Base-by-base conservation (phyloP, 2,888 invertebrate species). In the Tachina grossa region DNA sequence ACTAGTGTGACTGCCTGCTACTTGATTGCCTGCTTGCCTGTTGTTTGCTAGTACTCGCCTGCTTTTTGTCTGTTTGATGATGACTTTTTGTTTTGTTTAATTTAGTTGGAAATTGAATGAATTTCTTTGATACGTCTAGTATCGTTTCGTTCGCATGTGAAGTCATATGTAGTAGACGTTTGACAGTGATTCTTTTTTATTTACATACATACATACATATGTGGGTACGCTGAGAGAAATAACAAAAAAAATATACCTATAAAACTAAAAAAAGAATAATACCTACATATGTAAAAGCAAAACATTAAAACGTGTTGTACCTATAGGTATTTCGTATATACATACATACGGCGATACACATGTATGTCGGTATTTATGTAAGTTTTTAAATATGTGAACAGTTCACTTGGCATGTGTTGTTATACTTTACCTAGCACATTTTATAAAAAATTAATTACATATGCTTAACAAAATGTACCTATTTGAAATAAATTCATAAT, bases 71-170 rank as follows among this genome's bases (percentile, higher is more conserved):
- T 86, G 87, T 87, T 87, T 66, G 51, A 65, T 81, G 49, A 72
- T 66, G 53, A 59, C 13, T 72, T 72, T 81, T 68, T 86, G n/a
- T 80, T 80, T 78, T 87, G 9, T 49, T 53, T 19, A 71, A 87
- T 88, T 88, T 89, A 87, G 88, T 88, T 88, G 89, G 89, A 89
- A 91, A 90, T 90, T 91, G 91, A 91, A 91, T 91, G 91, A 91
- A 91, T 91, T 91, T 90, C 88, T 90, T 89, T 87, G 77, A 88
- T 87, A 89, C 89, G 89, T 90, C 90, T 91, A 90, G 90, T 91
- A 89, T 90, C 89, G 88, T 89, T 91, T 90, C 90, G 90, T 90
- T 90, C 90, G 90, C 89, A 89, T 86, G 85, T 84, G 86, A 86
- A 87, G 87, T 86, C 83, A 84, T 87, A 85, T 79, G 79, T 74